A percentile compares a stretch with the other conserved stretches of the same genome.
phyloP scores from a whole-genome alignment of 2,797 vertebrate genomes.

The Clangula hyemalis region DNA sequence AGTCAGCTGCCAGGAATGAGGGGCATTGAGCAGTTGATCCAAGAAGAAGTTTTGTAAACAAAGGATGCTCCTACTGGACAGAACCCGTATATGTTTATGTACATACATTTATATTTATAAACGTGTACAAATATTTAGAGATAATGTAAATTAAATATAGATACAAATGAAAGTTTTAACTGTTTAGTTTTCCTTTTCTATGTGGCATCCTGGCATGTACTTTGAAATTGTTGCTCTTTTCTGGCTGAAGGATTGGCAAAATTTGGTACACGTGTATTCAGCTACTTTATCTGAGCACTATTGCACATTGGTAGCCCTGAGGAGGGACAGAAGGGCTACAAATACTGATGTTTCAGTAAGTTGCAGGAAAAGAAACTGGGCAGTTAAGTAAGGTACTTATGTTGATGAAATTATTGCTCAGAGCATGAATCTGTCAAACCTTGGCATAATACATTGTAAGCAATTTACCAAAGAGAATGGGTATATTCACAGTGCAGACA shows the following conservation, averaged over 20 bases:
- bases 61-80: background rate
- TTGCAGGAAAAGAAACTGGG: background rate
- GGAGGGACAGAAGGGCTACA: background rate
- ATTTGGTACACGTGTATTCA: background rate
- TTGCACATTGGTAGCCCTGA: background rate
- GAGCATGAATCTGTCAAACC: conserved; percentile 3
- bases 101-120: background rate
- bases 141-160: background rate
- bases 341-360: background rate
- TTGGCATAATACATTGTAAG: background rate
- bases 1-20: background rate
- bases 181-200: background rate
- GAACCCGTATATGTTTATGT: background rate
- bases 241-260: background rate
- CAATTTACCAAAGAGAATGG: conserved; percentile 2
- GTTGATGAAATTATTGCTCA: conserved; percentile 13
- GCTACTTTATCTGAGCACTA: background rate
- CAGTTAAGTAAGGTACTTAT: conserved; percentile 2
- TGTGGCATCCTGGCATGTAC: background rate
- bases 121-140: background rate
- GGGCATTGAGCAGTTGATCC: background rate
- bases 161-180: background rate
- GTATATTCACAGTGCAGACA: background rate
- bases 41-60: background rate
- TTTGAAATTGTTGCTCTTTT: background rate